Evolutionary conservation across 2,113 vertebrate genomes (phyloP).

Genomic region (Eclectus roratus): DNA sequence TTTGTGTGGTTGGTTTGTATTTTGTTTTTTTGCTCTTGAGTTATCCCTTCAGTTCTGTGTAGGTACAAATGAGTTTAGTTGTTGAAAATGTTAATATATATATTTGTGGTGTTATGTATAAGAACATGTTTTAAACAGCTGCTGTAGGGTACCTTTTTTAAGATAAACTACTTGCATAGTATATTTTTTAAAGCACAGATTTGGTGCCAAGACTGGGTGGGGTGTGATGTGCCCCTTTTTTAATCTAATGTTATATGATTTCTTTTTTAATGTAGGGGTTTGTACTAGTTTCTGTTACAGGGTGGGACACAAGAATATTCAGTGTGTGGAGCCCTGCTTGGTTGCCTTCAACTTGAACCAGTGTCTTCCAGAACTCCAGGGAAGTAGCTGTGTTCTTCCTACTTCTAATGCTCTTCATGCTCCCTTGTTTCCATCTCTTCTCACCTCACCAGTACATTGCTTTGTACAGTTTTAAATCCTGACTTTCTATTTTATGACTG

Average conservation of each 20-base stretch:
- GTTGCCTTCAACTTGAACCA: slow-evolving; percentile 30
- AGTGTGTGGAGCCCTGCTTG: slow-evolving; percentile 10
- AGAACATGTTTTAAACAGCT: slow-evolving; percentile 76
- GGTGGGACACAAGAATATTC: slow-evolving; percentile 13
- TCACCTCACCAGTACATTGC: slow-evolving; percentile 22
- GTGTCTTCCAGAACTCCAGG: slow-evolving; percentile 14
- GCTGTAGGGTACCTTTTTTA: slow-evolving; percentile 76
- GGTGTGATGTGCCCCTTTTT: slow-evolving; percentile 51
- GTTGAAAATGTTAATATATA: slow-evolving; percentile 83
- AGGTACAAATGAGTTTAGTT: slow-evolving; percentile 81
- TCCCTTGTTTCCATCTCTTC: neutral
- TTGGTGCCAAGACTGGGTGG: slow-evolving; percentile 75
- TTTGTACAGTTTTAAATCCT: slow-evolving; percentile 79
- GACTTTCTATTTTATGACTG: slow-evolving; percentile 83
- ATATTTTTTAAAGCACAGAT: slow-evolving; percentile 78
- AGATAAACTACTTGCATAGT: slow-evolving; percentile 70
- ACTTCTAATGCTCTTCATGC: neutral
- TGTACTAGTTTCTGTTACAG: slow-evolving; percentile 18
- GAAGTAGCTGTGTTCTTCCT: slow-evolving; percentile 33
- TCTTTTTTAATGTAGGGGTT: neutral
- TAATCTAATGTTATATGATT: slow-evolving; percentile 29
- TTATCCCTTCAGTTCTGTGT: slow-evolving; percentile 65
- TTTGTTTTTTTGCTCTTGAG: neutral
- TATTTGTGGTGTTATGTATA: slow-evolving; percentile 76
- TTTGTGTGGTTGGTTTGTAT: slow-evolving; percentile 39